These are phyloP conservation scores for Probaryconus sp. DNA, from an alignment of 1,140 invertebrate genomes.

Conservation along the genomic window DNA sequence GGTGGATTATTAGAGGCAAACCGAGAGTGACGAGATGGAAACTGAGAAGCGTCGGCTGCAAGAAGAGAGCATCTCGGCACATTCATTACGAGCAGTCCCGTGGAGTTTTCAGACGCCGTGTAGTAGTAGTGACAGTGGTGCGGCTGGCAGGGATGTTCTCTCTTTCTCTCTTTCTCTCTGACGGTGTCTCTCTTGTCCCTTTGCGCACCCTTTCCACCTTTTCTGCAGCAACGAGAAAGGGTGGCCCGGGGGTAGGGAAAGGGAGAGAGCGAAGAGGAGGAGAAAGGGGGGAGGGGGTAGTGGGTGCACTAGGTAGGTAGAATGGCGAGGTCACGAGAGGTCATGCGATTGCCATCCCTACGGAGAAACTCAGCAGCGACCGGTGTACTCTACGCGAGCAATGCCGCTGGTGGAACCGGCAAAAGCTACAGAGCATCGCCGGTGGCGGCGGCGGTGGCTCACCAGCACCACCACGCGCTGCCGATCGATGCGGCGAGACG, in stretches of 20 bases:
- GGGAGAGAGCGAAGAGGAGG: slow-evolving; percentile 59
- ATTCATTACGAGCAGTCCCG: slow-evolving; percentile 66
- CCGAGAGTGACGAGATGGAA: slow-evolving; percentile 42
- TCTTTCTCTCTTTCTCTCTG: too few relatives aligned
- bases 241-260: slow-evolving; percentile 46
- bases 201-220: slow-evolving; percentile 46
- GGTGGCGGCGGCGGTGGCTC: slow-evolving; percentile 23
- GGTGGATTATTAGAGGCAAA: slow-evolving; percentile 24
- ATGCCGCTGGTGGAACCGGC: slow-evolving; percentile 38
- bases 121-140: slow-evolving; percentile 31
- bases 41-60: slow-evolving; percentile 57
- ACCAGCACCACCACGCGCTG: slow-evolving; percentile 20
- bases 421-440: slow-evolving; percentile 50
- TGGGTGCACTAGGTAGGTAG: slow-evolving; percentile 69
- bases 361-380: slow-evolving; percentile 42
- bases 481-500: slow-evolving; percentile 78
- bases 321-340: slow-evolving; percentile 77
- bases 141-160: slow-evolving; percentile 42
- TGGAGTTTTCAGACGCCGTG: slow-evolving; percentile 62
- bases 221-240: slow-evolving; percentile 23
- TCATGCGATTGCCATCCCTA: slow-evolving; percentile 73
- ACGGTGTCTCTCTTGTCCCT: too few relatives aligned
- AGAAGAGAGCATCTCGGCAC: slow-evolving; percentile 56
- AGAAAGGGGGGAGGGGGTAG: slow-evolving; percentile 46
- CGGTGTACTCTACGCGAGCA: slow-evolving; percentile 34